phyloP scores from a whole-genome alignment of 2,113 vertebrate genomes.

The Ptilonorhynchus violaceus region DNA sequence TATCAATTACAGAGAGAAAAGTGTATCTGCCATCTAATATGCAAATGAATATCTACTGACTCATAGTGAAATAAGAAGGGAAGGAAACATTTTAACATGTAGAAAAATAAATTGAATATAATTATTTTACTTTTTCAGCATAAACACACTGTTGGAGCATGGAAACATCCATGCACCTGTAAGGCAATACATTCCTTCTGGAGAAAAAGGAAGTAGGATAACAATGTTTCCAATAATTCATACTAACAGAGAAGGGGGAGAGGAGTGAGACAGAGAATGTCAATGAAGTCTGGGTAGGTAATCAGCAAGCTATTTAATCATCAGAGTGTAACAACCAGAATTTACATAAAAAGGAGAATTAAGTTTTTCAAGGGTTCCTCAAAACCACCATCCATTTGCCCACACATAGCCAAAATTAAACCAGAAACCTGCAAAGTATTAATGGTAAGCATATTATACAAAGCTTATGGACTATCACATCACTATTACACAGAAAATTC shows the following conservation, averaged over 20 bases:
- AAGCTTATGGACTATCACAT: background rate
- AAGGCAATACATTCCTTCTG: background rate
- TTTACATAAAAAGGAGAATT: background rate
- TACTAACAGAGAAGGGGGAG: rapidly evolving
- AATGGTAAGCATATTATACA: background rate
- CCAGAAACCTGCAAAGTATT: background rate
- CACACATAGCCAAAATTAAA: background rate
- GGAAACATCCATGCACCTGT: rapidly evolving
- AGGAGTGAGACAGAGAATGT: background rate
- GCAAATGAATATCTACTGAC: background rate
- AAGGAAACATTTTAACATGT: background rate
- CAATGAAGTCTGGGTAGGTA: background rate
- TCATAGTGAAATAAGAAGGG: background rate
- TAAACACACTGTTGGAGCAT: background rate
- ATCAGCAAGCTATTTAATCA: background rate
- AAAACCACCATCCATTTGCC: background rate
- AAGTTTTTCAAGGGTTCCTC: background rate
- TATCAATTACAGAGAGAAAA: background rate
- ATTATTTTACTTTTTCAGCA: background rate
- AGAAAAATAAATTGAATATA: background rate
- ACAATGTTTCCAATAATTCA: background rate
- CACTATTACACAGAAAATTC: background rate
- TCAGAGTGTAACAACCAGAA: background rate
- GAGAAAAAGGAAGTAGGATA: background rate
- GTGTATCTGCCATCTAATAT: background rate